Conservation (phyloP, 1,140 invertebrate genomes). For the Neodiprion lecontei region DNA sequence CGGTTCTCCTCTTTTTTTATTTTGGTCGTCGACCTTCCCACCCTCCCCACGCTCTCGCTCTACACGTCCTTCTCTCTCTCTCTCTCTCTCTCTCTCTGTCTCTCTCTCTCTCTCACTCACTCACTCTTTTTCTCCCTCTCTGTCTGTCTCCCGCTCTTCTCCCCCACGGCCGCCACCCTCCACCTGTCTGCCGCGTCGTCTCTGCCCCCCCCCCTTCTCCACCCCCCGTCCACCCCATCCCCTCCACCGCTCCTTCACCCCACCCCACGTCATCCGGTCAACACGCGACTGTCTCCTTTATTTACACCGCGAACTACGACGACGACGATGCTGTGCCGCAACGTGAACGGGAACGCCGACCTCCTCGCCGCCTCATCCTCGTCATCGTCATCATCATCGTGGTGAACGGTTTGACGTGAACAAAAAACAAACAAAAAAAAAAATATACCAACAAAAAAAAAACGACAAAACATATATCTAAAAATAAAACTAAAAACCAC, state of each 20-base stretch:
- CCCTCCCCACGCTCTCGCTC: constrained; percentile 32
- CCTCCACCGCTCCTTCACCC: constrained; percentile 24
- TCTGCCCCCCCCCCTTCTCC: constrained; percentile 29
- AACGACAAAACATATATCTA: background rate
- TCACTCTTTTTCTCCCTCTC: constrained; percentile 37
- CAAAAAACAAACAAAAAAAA: background rate
- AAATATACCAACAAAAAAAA: constrained; percentile 13
- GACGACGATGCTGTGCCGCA: constrained; percentile 21
- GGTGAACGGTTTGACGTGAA: too few species aligned
- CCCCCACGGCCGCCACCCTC: constrained; percentile 22
- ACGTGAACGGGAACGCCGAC: constrained; percentile 9
- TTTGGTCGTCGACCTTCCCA: background rate
- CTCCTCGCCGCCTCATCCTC: background rate
- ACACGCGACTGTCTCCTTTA: constrained; percentile 41
- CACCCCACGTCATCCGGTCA: constrained; percentile 11
- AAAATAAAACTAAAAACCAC: background rate
- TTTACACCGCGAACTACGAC: constrained; percentile 48
- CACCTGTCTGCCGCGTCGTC: constrained; percentile 34
- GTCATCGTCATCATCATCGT: background rate
- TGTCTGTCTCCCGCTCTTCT: constrained; percentile 30
- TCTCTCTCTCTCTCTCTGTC: constrained; percentile 54
- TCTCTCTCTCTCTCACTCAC: constrained; percentile 39
- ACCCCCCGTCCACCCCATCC: constrained; percentile 38
- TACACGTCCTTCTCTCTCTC: constrained; percentile 15
- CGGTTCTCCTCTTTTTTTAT: constrained; percentile 17